Conservation (phyloP, 2,888 invertebrate species). For the Argyresthia albistria region DNA sequence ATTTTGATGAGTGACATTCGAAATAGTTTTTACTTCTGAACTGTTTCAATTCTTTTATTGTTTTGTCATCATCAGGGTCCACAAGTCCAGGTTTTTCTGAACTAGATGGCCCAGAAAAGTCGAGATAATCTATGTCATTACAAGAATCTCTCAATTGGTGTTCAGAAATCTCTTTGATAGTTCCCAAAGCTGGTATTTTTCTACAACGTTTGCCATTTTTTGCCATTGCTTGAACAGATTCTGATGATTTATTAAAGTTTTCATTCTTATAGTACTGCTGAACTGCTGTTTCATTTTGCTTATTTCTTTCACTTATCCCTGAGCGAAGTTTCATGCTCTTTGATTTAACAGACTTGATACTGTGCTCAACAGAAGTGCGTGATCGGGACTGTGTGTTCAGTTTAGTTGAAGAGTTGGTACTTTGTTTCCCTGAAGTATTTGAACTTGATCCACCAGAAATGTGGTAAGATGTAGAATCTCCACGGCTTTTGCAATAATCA, state of each 20-base stretch:
- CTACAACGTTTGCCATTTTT: conserved; percentile 18
- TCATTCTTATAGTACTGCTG: conserved; percentile 52
- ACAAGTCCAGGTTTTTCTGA: conserved; percentile 27
- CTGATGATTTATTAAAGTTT: conserved; percentile 32
- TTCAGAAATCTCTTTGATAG: conserved; percentile 45
- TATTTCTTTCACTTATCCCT: conserved; percentile 2
- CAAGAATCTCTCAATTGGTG: conserved; percentile 11
- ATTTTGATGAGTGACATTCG: conserved; percentile 71
- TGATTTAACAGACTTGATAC: neutral
- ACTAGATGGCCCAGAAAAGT: conserved; percentile 23
- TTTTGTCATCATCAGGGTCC: conserved; percentile 25
- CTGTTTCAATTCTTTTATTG: conserved; percentile 37
- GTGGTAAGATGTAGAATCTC: conserved; percentile 19
- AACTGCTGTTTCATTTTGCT: conserved; percentile 12
- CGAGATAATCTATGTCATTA: conserved; percentile 10
- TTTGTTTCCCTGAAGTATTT: neutral
- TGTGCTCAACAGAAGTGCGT: too few species aligned
- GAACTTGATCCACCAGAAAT: neutral
- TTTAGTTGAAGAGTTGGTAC: neutral
- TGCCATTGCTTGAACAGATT: conserved; percentile 34
- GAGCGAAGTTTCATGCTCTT: neutral
- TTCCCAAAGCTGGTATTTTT: conserved; percentile 27
- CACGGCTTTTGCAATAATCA: conserved; percentile 30
- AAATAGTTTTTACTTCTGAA: conserved; percentile 74
- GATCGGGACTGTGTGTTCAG: too few species aligned